Conservation (phyloP, 2,113 vertebrate genomes). For the Urocitellus parryii region DNA sequence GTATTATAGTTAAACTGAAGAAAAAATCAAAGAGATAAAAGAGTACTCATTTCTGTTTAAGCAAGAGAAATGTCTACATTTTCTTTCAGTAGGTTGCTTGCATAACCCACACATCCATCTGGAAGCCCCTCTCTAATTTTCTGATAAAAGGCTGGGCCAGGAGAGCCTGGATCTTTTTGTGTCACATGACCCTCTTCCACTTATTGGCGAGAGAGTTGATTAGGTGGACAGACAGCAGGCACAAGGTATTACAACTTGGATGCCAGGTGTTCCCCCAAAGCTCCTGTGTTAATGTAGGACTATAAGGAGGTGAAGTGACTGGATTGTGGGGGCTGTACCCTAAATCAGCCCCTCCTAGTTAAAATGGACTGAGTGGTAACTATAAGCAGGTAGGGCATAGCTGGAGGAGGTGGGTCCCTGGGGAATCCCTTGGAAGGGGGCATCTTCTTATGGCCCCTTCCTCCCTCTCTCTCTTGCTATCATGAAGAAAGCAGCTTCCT, state of each 20-base stretch:
- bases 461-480: too few relatives aligned
- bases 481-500: too few relatives aligned
- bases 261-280: too few relatives aligned
- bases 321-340: too few relatives aligned
- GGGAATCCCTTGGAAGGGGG: too few relatives aligned
- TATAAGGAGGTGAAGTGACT: too few relatives aligned
- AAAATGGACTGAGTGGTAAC: too few relatives aligned
- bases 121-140: neutral
- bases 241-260: neutral
- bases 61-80: neutral
- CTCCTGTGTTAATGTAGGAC: too few relatives aligned
- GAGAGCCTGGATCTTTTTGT: neutral
- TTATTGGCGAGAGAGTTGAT: neutral
- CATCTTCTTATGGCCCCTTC: too few relatives aligned
- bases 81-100: neutral
- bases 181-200: neutral
- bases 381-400: too few relatives aligned
- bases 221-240: neutral
- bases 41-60: neutral
- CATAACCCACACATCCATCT: rapidly evolving
- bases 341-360: too few relatives aligned
- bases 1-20: neutral
- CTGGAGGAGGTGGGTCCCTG: too few relatives aligned
- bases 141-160: neutral
- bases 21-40: neutral